Base-by-base conservation (phyloP, 2,113 vertebrate species). In the Mus pahari region DNA sequence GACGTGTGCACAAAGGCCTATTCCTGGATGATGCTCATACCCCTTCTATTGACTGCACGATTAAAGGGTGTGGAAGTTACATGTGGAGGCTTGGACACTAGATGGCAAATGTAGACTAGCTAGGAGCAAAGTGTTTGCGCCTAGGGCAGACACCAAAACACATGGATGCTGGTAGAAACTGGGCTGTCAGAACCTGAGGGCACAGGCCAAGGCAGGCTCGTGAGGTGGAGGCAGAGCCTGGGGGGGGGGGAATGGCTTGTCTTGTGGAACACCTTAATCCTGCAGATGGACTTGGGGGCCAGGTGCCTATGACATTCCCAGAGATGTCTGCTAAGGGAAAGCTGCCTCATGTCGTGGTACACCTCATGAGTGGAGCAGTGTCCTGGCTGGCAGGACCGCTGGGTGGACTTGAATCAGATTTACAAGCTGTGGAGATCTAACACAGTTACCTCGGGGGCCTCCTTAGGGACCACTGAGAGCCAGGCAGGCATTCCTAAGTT, bases 161-260 rank as follows among this genome's bases (percentile, higher is more conserved):
- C 1, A 53, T 4, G 8, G 28, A 12, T 4, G 20, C 0, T 42
- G 42, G 86, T 0, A 14, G 42, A 89, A 42, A 28, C 0, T 45
- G 24, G 28, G 55, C 50, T 14, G 33, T 28, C 7, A 66, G 39
- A 58, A 19, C n/a, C 71, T 0, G n/a, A 81, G 92, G 55, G 36
- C 19, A 68, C 42, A 70, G 20, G 3, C 3, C 36, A 4, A 12
- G n/a, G 73, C 75, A 39, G 5, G 5, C 0, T 2, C 22, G 19
- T n/a, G 45, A 70, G 84, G 31, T 20, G 11, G 19, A 24, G 31
- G 20, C 24, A 26, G 77, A 60, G 6, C 50, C 48, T 24, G 1
- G 1, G 11, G 1, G 2, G 1, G 1, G 11, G 1, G 2, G 10
- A 8, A n/a, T 0, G 11, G 88, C 42, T 74, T 19, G 1, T 36